These are phyloP conservation scores for Hydroisotoma schaefferi DNA, from an alignment of 2,888 invertebrate genomes.

Conservation along the genomic window DNA sequence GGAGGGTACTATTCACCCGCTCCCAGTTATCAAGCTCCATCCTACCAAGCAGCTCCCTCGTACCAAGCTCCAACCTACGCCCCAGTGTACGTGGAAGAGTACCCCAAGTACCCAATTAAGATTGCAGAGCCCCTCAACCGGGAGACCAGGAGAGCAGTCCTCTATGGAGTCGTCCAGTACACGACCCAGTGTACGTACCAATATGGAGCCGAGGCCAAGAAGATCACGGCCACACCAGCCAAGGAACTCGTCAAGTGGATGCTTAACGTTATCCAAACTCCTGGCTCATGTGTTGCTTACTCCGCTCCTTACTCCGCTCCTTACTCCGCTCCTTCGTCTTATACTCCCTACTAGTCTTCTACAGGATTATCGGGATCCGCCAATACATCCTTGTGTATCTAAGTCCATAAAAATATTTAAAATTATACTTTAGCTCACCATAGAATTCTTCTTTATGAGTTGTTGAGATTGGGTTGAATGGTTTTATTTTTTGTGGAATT, in stretches of 20 bases:
- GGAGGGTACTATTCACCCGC: conserved; percentile 7
- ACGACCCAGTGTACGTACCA: conserved; percentile 44
- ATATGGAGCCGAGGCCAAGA: conserved; percentile 37
- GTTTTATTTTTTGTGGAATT: too few relatives aligned
- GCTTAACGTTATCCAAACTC: conserved; percentile 40
- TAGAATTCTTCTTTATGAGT: too few relatives aligned
- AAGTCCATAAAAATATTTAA: too few relatives aligned
- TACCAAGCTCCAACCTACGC: conserved; percentile 21
- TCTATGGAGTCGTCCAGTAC: conserved; percentile 47
- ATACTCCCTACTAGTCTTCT: neutral
- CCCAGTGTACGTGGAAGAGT: conserved; percentile 22
- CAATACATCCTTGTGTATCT: too few relatives aligned
- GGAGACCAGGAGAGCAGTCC: conserved; percentile 44
- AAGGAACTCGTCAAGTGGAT: conserved; percentile 45
- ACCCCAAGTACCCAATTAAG: conserved; percentile 41
- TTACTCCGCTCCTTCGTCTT: conserved; percentile 11
- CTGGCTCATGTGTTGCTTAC: conserved; percentile 29
- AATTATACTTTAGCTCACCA: too few relatives aligned
- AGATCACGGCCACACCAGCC: conserved; percentile 45
- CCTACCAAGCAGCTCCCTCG: conserved; percentile 21
- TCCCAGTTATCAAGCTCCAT: conserved; percentile 21
- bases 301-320: conserved; percentile 8
- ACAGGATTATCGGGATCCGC: too few relatives aligned
- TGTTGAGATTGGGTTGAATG: too few relatives aligned
- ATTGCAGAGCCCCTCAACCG: conserved; percentile 38